Evolutionary conservation across 2,888 invertebrate genomes (phyloP), one percentile per base, ranked within the genome.

Genomic region (Lasioglossum malachurum): DNA sequence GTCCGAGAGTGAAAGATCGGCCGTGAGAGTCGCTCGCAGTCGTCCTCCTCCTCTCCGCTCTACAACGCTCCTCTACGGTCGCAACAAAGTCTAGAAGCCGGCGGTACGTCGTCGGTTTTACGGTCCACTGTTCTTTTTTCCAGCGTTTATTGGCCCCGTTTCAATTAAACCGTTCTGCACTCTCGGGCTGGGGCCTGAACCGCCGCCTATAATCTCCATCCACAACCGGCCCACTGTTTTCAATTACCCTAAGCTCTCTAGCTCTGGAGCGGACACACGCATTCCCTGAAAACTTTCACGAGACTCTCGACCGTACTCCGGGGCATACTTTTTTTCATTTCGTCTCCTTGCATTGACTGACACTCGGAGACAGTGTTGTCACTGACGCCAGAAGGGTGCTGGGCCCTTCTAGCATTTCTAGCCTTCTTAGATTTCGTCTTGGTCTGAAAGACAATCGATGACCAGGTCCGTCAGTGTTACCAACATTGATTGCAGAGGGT

Each of bases 401-500:
- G 16, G 46, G 16, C 16, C 46, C 46, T 46, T 16, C 46, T 16
- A 46, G 16, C 16, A 16, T 14, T 44, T 14, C 44, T 12, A 14
- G 44, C 4, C 44, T 46, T 46, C 46, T 46, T 16, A 4, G 46
- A 46, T 46, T 46, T 46, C 44, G 44, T 44, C 44, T 44, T 16
- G 46, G 46, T 16, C 46, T 46, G 46, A 4, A 16, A 46, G 4
- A 46, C 16, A 46, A 46, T 16, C 46, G 46, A 46, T 46, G 16
- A 46, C 46, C 46, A 46, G 44, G 44, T 0, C 44, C 14, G 44
- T 44, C 44, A 14, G 44, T 44, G 80, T 90, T 89, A 89, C 91
- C 90, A 93, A 92, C 92, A 93, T 92, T 92, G 93, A 93, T 93
- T 89, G 84, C 86, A 82, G 90, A 85, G 88, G 90, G 89, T 93